Conservation (phyloP, 2,113 vertebrate genomes). For the Spermophilus dauricus region DNA sequence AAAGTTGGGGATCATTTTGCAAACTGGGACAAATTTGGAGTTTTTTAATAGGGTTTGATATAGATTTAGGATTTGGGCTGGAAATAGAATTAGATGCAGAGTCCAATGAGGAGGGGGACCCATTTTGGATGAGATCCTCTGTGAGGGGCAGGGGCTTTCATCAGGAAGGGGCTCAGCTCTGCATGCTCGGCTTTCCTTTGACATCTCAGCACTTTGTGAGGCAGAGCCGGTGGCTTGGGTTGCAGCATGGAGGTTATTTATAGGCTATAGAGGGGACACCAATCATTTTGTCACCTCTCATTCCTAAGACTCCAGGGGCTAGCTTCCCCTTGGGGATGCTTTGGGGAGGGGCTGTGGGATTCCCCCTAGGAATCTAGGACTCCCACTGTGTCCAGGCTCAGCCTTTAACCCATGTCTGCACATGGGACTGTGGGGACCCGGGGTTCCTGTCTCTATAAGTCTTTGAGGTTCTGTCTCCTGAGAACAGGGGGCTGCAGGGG, state of each 20-base stretch:
- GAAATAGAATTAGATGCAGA: not conserved
- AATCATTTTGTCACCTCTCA: slow-evolving; percentile 48
- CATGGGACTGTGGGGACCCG: not conserved
- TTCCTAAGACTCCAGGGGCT: slow-evolving; percentile 40
- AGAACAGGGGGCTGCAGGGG: not conserved
- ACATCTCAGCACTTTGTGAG: slow-evolving; percentile 54
- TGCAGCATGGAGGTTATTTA: slow-evolving; percentile 74
- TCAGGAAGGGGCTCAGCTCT: not conserved
- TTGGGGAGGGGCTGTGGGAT: not conserved
- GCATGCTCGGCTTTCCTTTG: not conserved
- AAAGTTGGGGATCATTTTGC: not conserved
- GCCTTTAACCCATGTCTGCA: not conserved
- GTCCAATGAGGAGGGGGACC: not conserved
- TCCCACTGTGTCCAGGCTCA: not conserved
- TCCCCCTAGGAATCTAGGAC: not conserved
- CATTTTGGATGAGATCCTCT: not conserved
- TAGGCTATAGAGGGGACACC: slow-evolving; percentile 60
- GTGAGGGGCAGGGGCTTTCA: not conserved
- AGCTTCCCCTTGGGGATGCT: not conserved
- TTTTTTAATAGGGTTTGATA: too few species aligned
- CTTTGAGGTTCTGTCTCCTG: not conserved
- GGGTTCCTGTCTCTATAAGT: not conserved
- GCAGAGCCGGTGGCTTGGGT: slow-evolving; percentile 58
- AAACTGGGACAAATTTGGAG: not conserved
- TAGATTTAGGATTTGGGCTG: not conserved